These are phyloP conservation scores for Spea multiplicata DNA, from an alignment of 2,113 vertebrate species.

Conservation along the genomic window DNA sequence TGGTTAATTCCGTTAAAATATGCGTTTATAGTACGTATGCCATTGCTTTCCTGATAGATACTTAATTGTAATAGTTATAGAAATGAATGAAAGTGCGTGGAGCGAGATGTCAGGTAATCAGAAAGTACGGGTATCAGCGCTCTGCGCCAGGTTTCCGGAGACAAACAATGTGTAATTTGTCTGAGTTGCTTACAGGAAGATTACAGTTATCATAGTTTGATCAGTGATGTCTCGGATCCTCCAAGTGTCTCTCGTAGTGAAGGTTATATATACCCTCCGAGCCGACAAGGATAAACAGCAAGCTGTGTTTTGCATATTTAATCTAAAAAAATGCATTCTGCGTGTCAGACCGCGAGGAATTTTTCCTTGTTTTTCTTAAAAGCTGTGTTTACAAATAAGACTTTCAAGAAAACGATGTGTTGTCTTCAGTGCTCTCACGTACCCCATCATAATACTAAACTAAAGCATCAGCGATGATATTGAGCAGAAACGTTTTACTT, in stretches of 20 bases:
- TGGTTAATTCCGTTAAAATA: too few species aligned
- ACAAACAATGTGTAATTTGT: constrained; percentile 34
- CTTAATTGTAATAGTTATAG: too few species aligned
- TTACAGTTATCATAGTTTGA: constrained; percentile 41
- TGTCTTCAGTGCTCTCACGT: background rate
- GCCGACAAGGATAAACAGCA: constrained; percentile 7
- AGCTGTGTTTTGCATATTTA: constrained; percentile 15
- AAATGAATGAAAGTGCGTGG: background rate
- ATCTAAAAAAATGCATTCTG: background rate
- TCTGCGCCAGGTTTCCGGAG: background rate
- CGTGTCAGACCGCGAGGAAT: background rate
- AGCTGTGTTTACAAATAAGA: background rate
- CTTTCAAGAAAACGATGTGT: background rate
- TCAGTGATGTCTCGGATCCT: constrained; percentile 24
- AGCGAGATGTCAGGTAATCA: constrained; percentile 30
- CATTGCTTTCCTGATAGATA: too few species aligned
- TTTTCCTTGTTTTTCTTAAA: constrained; percentile 3
- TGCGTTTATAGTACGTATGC: too few species aligned
- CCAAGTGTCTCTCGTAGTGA: background rate
- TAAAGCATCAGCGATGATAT: too few species aligned
- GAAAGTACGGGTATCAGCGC: constrained; percentile 13
- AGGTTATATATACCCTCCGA: constrained; percentile 33
- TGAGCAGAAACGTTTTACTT: too few species aligned
- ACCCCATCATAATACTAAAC: too few species aligned
- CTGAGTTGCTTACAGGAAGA: constrained; percentile 34